Evolutionary conservation across 2,797 vertebrate species (phyloP).

Genomic region (Amphiprion clarkii): DNA sequence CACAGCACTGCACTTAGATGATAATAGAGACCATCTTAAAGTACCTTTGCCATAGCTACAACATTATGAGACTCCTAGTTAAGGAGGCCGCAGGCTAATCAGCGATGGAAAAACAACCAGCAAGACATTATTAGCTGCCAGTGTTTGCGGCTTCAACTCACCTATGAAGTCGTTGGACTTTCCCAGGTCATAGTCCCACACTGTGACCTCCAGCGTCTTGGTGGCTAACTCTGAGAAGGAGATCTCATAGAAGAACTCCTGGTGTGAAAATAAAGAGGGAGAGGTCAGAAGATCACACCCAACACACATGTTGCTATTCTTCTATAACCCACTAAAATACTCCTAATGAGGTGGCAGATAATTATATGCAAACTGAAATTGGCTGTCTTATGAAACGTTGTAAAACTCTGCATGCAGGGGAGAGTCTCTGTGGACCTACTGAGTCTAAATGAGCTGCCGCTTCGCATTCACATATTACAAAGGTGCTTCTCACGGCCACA

Average conservation of each 20-base stretch:
- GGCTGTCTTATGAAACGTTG: conserved; percentile 5
- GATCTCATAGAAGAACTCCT: conserved; percentile 94
- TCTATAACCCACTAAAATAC: conserved; percentile 1
- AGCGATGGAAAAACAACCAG: background rate
- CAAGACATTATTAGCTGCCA: background rate
- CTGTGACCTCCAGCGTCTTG: conserved; percentile 92
- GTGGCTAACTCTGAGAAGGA: conserved; percentile 86
- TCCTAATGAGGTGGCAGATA: conserved; percentile 43
- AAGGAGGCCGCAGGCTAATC: background rate
- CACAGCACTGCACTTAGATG: conserved; percentile 4
- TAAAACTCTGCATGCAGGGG: conserved; percentile 16
- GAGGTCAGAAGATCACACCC: conserved; percentile 33
- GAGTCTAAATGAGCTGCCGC: conserved; percentile 41
- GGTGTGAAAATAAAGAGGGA: conserved; percentile 9
- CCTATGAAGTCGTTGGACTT: conserved; percentile 93
- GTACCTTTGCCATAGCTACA: conserved; percentile 41
- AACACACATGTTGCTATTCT: background rate
- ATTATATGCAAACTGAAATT: conserved; percentile 42
- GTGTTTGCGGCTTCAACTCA: conserved; percentile 65
- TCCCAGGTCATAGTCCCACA: conserved; percentile 93
- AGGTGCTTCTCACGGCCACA: background rate
- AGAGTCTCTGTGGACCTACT: conserved; percentile 16
- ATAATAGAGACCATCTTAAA: conserved; percentile 37
- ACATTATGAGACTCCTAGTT: conserved; percentile 12
- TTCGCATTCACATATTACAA: conserved; percentile 9